These are phyloP conservation scores for Tetragonula carbonaria DNA, from an alignment of 2,888 invertebrate species.

Conservation along the genomic window DNA sequence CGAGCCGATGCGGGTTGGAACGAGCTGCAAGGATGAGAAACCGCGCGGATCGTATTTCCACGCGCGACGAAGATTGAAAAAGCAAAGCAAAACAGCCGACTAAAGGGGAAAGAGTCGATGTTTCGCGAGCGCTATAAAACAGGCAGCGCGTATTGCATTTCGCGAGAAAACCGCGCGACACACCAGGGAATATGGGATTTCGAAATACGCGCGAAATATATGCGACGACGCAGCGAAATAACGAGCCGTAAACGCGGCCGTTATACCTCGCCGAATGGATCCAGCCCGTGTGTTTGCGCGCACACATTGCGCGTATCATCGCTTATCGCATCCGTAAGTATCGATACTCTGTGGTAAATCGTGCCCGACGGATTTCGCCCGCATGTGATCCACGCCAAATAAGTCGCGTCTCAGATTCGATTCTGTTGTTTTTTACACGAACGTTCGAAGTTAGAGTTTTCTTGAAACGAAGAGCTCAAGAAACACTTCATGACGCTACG, in stretches of 20 bases:
- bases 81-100: conserved; percentile 23
- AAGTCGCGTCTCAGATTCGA: no score
- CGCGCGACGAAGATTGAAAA: conserved; percentile 50
- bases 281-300: not conserved
- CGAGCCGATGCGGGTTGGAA: not conserved
- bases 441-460: no score
- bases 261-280: conserved; percentile 51
- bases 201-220: conserved; percentile 54
- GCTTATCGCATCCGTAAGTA: conserved; percentile 7
- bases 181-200: conserved; percentile 34
- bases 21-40: not conserved
- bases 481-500: no score
- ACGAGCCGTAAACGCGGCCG: conserved; percentile 46
- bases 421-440: not conserved
- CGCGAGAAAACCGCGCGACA: conserved; percentile 20
- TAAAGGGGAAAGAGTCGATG: conserved; percentile 21
- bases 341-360: conserved; percentile 8
- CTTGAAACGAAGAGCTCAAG: no score
- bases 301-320: not conserved
- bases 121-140: conserved; percentile 55
- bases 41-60: conserved; percentile 30
- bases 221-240: conserved; percentile 26
- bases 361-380: not conserved
- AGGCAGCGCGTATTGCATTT: conserved; percentile 44
- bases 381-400: not conserved